Conservation (phyloP, 2,888 invertebrate genomes). For the Acronicta psi region DNA sequence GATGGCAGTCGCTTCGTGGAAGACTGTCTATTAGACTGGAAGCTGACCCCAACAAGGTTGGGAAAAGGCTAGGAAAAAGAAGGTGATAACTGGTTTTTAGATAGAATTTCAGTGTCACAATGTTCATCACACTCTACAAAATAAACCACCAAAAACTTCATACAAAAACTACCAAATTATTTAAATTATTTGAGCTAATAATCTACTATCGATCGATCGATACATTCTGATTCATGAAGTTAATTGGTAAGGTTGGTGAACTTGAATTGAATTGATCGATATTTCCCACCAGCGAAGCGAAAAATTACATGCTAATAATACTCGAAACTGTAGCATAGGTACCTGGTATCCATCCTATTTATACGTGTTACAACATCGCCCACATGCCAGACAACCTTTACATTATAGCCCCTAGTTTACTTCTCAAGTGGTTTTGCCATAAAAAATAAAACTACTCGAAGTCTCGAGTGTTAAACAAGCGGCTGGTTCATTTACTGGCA, state of each 20-base stretch:
- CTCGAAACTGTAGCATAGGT: constrained; percentile 13
- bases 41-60: too few species aligned
- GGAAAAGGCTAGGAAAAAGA: too few species aligned
- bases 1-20: too few species aligned
- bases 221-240: constrained; percentile 11
- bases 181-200: constrained; percentile 6
- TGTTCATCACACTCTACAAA: too few species aligned
- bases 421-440: constrained; percentile 35
- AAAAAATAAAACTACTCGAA: constrained; percentile 40
- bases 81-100: too few species aligned
- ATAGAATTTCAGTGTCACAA: too few species aligned
- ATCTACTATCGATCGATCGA: constrained; percentile 2
- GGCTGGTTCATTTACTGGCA: constrained; percentile 44
- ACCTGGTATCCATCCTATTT: constrained; percentile 27
- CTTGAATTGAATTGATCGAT: constrained; percentile 26
- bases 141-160: not conserved
- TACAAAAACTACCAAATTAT: constrained; percentile 7
- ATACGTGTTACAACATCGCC: constrained; percentile 35
- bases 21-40: too few species aligned
- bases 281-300: constrained; percentile 39
- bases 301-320: constrained; percentile 36
- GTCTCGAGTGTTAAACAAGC: constrained; percentile 4
- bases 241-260: constrained; percentile 34
- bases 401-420: constrained; percentile 16
- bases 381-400: constrained; percentile 43